Evolutionary conservation across 2,888 invertebrate species (phyloP).

Genomic region (Drosophila birchii): DNA sequence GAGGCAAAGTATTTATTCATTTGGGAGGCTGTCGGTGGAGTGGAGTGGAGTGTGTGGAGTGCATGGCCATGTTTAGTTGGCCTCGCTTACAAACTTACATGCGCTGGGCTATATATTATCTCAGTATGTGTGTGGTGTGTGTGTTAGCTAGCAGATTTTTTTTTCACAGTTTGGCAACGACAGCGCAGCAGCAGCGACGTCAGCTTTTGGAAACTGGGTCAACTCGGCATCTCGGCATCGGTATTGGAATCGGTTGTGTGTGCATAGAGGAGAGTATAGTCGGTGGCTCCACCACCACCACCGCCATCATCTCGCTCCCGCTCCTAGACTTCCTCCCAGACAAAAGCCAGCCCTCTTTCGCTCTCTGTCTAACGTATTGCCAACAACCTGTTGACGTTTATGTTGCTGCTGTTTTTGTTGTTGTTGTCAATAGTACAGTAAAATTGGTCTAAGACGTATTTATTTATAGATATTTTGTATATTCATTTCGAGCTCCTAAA

Average conservation of each 20-base stretch:
- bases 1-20: neutral
- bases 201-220: conserved; percentile 68
- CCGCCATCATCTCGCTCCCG: conserved; percentile 13
- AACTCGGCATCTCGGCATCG: conserved; percentile 56
- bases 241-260: conserved; percentile 42
- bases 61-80: conserved; percentile 41
- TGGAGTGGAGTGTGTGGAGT: conserved; percentile 8
- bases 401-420: conserved; percentile 25
- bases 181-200: conserved; percentile 41
- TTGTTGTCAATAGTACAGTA: conserved; percentile 9
- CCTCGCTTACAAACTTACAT: conserved; percentile 29
- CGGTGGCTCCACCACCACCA: conserved; percentile 30
- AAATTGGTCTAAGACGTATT: neutral
- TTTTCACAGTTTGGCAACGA: conserved; percentile 53
- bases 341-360: neutral
- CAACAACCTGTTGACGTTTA: conserved; percentile 48
- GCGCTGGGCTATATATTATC: conserved; percentile 17
- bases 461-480: too few species aligned
- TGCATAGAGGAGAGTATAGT: conserved; percentile 53
- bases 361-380: conserved; percentile 28
- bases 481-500: too few species aligned
- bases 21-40: neutral
- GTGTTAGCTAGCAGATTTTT: conserved; percentile 35
- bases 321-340: conserved; percentile 20
- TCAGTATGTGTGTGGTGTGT: conserved; percentile 3